Conservation (phyloP, 2,888 invertebrate species). For the Ennomos erosarius region DNA sequence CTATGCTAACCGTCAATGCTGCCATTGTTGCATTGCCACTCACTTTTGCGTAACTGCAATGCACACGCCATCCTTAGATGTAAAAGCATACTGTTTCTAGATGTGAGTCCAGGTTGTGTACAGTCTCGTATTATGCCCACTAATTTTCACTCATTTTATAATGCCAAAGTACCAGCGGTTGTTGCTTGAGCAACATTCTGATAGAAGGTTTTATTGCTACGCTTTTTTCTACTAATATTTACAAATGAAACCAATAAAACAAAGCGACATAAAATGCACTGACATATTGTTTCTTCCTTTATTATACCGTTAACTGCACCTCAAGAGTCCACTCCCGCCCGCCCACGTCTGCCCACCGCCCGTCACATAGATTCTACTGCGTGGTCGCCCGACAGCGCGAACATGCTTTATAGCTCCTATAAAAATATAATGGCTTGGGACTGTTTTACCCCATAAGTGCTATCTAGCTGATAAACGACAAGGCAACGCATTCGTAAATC, state of each 20-base stretch:
- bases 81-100: too few relatives aligned
- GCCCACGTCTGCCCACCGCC: conserved; percentile 34
- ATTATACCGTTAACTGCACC: conserved; percentile 38
- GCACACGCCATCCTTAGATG: too few relatives aligned
- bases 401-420: conserved; percentile 52
- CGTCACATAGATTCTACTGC: conserved; percentile 23
- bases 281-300: conserved; percentile 35
- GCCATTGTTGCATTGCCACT: too few relatives aligned
- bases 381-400: conserved; percentile 25
- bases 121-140: too few relatives aligned
- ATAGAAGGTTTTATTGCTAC: background rate
- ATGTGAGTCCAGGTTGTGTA: too few relatives aligned
- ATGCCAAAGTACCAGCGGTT: background rate
- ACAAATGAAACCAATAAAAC: conserved; percentile 15
- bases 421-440: conserved; percentile 46
- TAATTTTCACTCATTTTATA: too few relatives aligned
- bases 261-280: conserved; percentile 17
- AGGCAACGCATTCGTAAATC: background rate
- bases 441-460: conserved; percentile 30
- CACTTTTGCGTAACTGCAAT: too few relatives aligned
- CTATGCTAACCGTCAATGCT: too few relatives aligned
- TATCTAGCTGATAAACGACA: conserved; percentile 20
- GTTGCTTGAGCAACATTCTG: background rate
- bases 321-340: conserved; percentile 35
- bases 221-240: conserved; percentile 7